phyloP scores from a whole-genome alignment of 1,140 invertebrate species.

The Apis florea region DNA sequence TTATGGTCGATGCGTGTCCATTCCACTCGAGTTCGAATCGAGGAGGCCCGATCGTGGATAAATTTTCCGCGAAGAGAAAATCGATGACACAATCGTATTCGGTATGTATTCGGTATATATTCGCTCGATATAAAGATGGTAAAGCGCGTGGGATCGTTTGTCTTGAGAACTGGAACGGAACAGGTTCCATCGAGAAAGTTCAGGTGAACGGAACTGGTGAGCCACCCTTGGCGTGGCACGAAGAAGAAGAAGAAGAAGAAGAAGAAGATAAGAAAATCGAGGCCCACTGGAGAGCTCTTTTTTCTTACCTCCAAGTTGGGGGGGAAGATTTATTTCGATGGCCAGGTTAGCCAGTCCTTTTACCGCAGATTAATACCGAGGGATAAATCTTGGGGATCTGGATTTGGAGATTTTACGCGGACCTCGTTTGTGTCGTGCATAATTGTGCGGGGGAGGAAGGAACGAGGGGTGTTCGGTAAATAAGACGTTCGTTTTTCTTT shows the following conservation, averaged over 20 bases:
- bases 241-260: constrained; percentile 23
- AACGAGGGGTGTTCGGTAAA: not conserved
- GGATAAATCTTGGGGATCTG: not conserved
- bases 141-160: not conserved
- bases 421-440: not conserved
- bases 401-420: not conserved
- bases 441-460: not conserved
- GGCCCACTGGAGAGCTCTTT: not conserved
- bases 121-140: not conserved
- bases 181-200: constrained; percentile 35
- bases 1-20: not conserved
- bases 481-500: not conserved
- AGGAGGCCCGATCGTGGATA: not conserved
- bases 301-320: not conserved
- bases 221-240: not conserved
- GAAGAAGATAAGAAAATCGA: constrained; percentile 24
- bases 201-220: constrained; percentile 18
- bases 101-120: no score
- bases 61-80: not conserved
- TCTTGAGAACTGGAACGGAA: constrained; percentile 39
- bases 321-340: constrained; percentile 14
- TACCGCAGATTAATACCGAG: not conserved
- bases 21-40: not conserved
- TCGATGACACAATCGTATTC: not conserved
- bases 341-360: not conserved